Evolutionary conservation across 2,113 vertebrate genomes (phyloP).

Genomic region (Prietella phreatophila): DNA sequence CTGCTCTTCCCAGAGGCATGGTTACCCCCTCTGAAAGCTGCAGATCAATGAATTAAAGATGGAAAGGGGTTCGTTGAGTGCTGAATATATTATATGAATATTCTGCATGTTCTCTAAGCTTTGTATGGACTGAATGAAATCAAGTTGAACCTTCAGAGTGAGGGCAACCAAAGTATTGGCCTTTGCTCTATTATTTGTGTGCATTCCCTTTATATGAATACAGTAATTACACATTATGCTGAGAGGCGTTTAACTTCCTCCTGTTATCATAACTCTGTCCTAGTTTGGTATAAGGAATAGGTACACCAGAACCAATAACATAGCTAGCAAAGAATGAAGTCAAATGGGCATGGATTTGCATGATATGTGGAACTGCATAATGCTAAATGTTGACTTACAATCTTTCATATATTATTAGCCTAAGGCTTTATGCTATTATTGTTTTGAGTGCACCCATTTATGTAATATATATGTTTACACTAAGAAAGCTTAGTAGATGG

Average conservation of each 20-base stretch:
- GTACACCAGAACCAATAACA: not conserved
- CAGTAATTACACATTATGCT: not conserved
- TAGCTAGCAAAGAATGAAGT: too few relatives aligned
- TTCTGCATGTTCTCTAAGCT: constrained; percentile 15
- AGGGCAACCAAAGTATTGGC: not conserved
- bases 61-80: not conserved
- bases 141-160: too few relatives aligned
- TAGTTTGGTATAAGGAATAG: not conserved
- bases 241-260: not conserved
- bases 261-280: not conserved
- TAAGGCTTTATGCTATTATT: not conserved
- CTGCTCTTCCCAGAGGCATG: constrained; percentile 2
- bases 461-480: not conserved
- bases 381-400: not conserved
- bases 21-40: constrained; percentile 19
- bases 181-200: not conserved
- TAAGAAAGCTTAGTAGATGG: not conserved
- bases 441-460: not conserved
- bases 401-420: not conserved
- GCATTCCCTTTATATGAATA: not conserved
- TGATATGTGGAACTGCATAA: not conserved
- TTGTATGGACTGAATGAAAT: constrained; percentile 8
- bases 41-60: constrained; percentile 9
- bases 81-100: not conserved
- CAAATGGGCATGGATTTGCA: not conserved